These are phyloP conservation scores for Drosophila varians DNA, from an alignment of 1,140 invertebrate genomes.

Conservation along the genomic window DNA sequence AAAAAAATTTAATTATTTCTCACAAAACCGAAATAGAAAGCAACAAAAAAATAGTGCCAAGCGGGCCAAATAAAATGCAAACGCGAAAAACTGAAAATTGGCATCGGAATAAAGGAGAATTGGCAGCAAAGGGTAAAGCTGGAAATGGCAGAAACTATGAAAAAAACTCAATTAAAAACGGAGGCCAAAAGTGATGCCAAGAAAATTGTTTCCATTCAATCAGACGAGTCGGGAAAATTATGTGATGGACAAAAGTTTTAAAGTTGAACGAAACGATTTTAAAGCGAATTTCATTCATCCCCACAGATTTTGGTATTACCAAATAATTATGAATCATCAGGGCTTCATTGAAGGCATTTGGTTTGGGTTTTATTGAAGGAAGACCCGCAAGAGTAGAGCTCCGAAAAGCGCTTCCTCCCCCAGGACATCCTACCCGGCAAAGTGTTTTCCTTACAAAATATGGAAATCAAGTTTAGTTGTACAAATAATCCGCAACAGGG, in stretches of 20 bases:
- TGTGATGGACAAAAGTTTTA: neutral
- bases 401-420: neutral
- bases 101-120: slow-evolving; percentile 35
- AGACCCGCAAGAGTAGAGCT: slow-evolving; percentile 20
- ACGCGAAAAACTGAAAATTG: slow-evolving; percentile 37
- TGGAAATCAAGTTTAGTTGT: slow-evolving; percentile 63
- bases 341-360: slow-evolving; percentile 19
- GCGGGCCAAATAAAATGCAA: slow-evolving; percentile 17
- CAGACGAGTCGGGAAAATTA: neutral
- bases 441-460: slow-evolving; percentile 38
- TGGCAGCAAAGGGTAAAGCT: slow-evolving; percentile 5
- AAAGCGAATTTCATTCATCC: neutral
- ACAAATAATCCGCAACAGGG: slow-evolving; percentile 51
- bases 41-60: neutral
- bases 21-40: slow-evolving; percentile 7
- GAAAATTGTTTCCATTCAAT: slow-evolving; percentile 47
- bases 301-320: slow-evolving; percentile 11
- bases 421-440: slow-evolving; percentile 18
- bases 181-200: neutral
- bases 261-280: neutral
- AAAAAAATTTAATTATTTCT: slow-evolving; percentile 50
- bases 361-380: slow-evolving; percentile 29
- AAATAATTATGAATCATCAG: slow-evolving; percentile 38
- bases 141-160: slow-evolving; percentile 38
- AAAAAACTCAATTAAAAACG: slow-evolving; percentile 54